Evolutionary conservation across 2,113 vertebrate genomes (phyloP).

Genomic region (Geococcyx californianus): DNA sequence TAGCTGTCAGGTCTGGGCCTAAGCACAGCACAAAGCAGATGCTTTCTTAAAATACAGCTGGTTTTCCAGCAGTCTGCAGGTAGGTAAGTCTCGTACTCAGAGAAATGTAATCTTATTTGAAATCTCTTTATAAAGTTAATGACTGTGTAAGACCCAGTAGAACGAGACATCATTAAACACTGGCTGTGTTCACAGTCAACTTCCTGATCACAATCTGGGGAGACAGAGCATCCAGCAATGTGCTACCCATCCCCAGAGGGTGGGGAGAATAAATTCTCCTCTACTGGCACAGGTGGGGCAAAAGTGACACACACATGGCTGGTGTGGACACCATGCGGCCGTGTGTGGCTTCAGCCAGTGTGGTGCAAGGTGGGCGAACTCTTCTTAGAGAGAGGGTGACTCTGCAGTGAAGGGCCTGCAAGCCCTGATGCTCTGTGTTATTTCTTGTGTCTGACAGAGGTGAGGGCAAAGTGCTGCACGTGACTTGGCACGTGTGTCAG

Average conservation of each 20-base stretch:
- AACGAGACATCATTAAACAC: conserved; percentile 34
- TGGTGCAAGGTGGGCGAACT: background rate
- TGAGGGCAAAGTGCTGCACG: accelerated
- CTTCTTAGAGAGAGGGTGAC: background rate
- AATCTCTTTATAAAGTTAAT: conserved; percentile 41
- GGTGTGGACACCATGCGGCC: background rate
- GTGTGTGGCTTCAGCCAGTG: accelerated
- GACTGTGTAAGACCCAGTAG: conserved; percentile 12
- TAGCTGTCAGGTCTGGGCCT: background rate
- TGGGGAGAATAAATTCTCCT: background rate
- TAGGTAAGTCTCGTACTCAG: background rate
- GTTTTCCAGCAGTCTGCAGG: background rate
- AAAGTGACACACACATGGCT: background rate
- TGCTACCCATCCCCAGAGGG: background rate
- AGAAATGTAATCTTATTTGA: background rate
- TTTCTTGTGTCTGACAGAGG: background rate
- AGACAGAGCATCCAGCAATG: background rate
- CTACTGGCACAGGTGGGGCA: background rate
- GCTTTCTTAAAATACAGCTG: background rate
- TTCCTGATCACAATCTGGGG: conserved; percentile 23
- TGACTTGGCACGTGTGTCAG: background rate
- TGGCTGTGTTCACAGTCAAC: background rate
- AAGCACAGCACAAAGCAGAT: background rate
- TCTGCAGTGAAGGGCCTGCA: background rate
- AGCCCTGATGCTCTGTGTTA: accelerated